phyloP scores from a whole-genome alignment of 2,888 invertebrate genomes.

The Anaspis maculata region DNA sequence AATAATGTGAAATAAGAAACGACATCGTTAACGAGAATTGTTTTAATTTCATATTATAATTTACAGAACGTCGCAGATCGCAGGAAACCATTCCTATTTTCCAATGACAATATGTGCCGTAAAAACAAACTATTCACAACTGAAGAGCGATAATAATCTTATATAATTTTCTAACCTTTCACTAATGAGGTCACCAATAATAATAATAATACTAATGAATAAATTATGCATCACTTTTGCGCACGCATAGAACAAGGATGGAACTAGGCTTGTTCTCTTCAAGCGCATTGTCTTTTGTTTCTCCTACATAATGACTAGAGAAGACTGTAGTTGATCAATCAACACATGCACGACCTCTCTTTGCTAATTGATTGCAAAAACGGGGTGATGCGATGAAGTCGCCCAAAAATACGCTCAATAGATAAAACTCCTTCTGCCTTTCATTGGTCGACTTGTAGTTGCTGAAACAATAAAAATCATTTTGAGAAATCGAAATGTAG shows the following conservation, averaged over 20 bases:
- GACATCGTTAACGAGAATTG: too few species aligned
- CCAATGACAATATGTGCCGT: too few species aligned
- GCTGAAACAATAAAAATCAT: slow-evolving; percentile 52
- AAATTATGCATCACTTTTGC: slow-evolving; percentile 9
- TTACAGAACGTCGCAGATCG: too few species aligned
- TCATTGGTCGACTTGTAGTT: slow-evolving; percentile 70
- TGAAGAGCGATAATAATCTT: slow-evolving; percentile 24
- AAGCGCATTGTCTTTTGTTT: too few species aligned
- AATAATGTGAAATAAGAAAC: too few species aligned
- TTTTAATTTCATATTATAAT: too few species aligned
- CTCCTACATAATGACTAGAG: slow-evolving; percentile 4
- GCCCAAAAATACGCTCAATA: slow-evolving; percentile 77
- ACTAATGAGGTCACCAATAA: slow-evolving; percentile 10
- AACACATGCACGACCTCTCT: slow-evolving; percentile 47
- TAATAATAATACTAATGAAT: too few species aligned
- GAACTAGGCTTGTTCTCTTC: too few species aligned
- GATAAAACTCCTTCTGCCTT: slow-evolving; percentile 70
- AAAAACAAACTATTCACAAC: slow-evolving; percentile 29
- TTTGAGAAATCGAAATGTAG: too few species aligned
- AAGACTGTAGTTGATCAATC: slow-evolving; percentile 18
- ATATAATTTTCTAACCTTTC: slow-evolving; percentile 9
- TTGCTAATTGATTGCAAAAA: slow-evolving; percentile 72
- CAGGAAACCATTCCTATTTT: too few species aligned
- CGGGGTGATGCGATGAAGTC: slow-evolving; percentile 75
- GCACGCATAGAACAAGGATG: background rate